Percentiles rank a stretch among this genome's conserved stretches.
Conservation (phyloP, 2,113 vertebrate species). For the Dissostichus mawsoni region DNA sequence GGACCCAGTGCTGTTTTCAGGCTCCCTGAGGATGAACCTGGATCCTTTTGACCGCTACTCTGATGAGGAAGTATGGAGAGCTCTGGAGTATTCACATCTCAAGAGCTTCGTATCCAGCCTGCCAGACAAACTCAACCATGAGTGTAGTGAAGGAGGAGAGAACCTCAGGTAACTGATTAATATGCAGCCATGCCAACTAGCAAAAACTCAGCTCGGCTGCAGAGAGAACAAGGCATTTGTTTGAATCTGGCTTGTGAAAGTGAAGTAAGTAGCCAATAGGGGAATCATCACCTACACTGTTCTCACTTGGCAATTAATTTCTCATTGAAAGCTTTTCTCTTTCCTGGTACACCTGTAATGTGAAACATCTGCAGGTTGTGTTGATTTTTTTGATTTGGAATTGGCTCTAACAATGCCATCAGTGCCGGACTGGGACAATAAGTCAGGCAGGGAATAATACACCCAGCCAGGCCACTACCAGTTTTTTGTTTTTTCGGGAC, state of each 20-base stretch:
- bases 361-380: too few relatives aligned
- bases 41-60: slow-evolving; percentile 91
- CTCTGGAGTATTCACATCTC: slow-evolving; percentile 92
- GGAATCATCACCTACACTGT: too few relatives aligned
- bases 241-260: background rate
- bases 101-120: slow-evolving; percentile 87
- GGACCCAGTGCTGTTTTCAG: slow-evolving; percentile 95
- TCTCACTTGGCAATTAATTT: too few relatives aligned
- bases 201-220: background rate
- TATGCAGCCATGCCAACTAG: background rate
- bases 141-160: slow-evolving; percentile 91
- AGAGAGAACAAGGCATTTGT: background rate
- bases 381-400: too few relatives aligned
- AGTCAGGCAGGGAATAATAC: too few relatives aligned
- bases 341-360: too few relatives aligned
- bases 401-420: too few relatives aligned
- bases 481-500: too few relatives aligned
- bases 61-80: slow-evolving; percentile 91
- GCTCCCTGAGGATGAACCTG: slow-evolving; percentile 94
- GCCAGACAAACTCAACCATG: slow-evolving; percentile 89
- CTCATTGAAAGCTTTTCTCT: too few relatives aligned
- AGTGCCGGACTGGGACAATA: too few relatives aligned
- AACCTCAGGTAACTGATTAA: slow-evolving; percentile 90
- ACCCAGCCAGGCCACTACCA: too few relatives aligned
- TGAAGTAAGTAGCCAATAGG: too few relatives aligned